Conservation (phyloP, 1,140 invertebrate species). For the Leptonema lineaticorne region DNA sequence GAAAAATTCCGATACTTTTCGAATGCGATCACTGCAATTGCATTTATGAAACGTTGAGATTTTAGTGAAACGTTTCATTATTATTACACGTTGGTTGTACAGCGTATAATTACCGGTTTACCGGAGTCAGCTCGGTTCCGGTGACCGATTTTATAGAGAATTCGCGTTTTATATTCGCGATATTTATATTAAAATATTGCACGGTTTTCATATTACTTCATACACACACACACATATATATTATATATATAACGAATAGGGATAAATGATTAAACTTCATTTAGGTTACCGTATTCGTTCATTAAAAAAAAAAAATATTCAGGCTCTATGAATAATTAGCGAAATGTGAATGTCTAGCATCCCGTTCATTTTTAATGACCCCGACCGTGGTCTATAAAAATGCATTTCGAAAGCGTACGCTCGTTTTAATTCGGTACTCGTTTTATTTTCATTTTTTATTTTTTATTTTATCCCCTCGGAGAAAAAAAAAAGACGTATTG, state of each 20-base stretch:
- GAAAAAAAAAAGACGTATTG: neutral
- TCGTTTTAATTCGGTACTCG: neutral
- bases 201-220: too few relatives aligned
- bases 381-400: neutral
- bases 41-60: neutral
- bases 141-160: neutral
- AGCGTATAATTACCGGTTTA: neutral
- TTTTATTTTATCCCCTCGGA: neutral
- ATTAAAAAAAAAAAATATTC: neutral
- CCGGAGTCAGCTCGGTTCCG: slow-evolving; percentile 1
- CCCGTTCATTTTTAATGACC: neutral
- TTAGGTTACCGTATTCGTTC: neutral
- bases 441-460: neutral
- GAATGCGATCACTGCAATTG: neutral
- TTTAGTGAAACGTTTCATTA: neutral
- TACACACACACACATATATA: too few relatives aligned
- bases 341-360: neutral
- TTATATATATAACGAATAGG: too few relatives aligned
- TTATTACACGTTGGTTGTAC: neutral
- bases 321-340: slow-evolving; percentile 10
- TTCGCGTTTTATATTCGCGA: neutral
- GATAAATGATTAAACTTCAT: slow-evolving; percentile 18
- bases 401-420: slow-evolving; percentile 2
- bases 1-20: too few relatives aligned
- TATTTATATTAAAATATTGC: neutral